Base-by-base conservation (phyloP, 2,888 invertebrate species). In the Mesorhabditis belari region DNA sequence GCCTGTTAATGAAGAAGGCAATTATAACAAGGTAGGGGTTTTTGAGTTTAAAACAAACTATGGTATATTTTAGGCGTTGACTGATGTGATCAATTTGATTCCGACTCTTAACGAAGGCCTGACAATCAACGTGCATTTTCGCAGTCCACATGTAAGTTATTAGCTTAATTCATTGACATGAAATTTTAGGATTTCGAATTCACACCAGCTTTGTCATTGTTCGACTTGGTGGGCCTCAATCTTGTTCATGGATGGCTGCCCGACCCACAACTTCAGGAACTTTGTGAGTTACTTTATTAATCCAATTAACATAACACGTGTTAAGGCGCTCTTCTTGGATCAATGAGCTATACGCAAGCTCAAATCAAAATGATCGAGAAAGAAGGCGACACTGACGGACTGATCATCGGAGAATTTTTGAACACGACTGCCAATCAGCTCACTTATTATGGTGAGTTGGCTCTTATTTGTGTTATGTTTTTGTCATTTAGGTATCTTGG, bases 391-490 rank as follows among this genome's bases (percentile, higher is more conserved):
- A 23, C 6, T 19, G 12, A 54, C n/a, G 21, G 26, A 19, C n/a
- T 26, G 54, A 12, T 54, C 21, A 24, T 54, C 54, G 17, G 6
- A 6, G 54, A 82, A 59, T 86, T 85, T 69, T 76, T 86, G 60
- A 83, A 84, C 62, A 75, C 77, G 49, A 82, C 84, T 0, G 84
- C 85, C 2, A 83, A 84, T 26, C 86, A 86, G 76, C 75, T 86
- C 63, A 86, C 86, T 0, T 83, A 84, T 74, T 82, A 84, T 74
- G 86, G 86, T 3, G n/a, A n/a, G n/a, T n/a, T n/a, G n/a, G n/a
- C n/a, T n/a, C n/a, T n/a, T n/a, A n/a, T n/a, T 35, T 9, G 35
- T 51, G n/a, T 23, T 9, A 23, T 51, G n/a, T 12, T 35, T 35
- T 35, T 21, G 6, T n/a, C 17, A 19, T 26, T 19, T 17, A 35